Evolutionary conservation across 2,113 vertebrate species (phyloP).

Genomic region (Xiphias gladius): DNA sequence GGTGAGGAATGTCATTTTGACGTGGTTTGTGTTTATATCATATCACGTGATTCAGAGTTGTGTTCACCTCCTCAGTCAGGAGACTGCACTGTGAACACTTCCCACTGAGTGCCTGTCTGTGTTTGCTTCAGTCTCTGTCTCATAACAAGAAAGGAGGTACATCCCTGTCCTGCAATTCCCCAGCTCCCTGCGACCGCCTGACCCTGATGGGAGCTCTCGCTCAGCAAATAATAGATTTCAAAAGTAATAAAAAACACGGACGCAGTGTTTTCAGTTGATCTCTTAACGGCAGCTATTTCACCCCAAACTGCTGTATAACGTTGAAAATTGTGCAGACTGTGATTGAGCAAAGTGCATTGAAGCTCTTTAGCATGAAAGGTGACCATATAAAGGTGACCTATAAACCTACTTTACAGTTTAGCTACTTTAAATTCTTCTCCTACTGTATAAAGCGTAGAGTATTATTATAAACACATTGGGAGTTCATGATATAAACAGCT

Average conservation of each 20-base stretch:
- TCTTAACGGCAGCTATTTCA: conserved; percentile 32
- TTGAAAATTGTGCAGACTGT: conserved; percentile 1
- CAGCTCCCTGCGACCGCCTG: conserved; percentile 40
- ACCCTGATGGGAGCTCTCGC: conserved; percentile 27
- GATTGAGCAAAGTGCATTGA: background rate
- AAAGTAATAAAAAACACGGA: conserved; percentile 24
- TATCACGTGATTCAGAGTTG: background rate
- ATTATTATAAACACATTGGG: no score
- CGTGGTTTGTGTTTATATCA: background rate
- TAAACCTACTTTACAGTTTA: conserved; percentile 6
- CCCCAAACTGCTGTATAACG: background rate
- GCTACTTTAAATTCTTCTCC: background rate
- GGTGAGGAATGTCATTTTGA: background rate
- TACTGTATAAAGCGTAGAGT: no score
- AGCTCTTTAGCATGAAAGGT: background rate
- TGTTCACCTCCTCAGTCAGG: background rate
- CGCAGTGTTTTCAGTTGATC: background rate
- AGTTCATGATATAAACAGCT: no score
- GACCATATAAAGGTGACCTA: background rate
- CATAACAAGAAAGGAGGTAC: background rate
- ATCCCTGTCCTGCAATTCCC: background rate
- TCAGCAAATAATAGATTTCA: conserved; percentile 41
- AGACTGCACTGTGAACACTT: conserved; percentile 1
- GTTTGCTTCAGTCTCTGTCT: conserved; percentile 10
- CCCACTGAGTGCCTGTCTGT: conserved; percentile 16